Conservation (phyloP, 1,140 invertebrate genomes). For the Eciton burchellii region DNA sequence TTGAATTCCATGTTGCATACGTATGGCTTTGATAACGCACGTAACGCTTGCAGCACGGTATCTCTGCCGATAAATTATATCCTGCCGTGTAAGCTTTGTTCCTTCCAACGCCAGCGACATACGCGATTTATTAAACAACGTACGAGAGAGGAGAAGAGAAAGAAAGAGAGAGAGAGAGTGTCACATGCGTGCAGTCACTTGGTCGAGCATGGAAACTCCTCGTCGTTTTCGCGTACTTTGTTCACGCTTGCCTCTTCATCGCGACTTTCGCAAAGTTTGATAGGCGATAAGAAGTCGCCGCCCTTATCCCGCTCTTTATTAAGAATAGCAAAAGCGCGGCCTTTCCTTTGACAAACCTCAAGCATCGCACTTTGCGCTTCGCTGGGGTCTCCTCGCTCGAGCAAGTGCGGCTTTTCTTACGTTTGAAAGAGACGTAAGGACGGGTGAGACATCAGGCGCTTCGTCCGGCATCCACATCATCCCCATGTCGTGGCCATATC, state of each 20-base stretch:
- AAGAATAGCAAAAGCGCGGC: conserved; percentile 3
- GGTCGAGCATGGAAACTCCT: conserved; percentile 6
- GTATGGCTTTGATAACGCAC: conserved; percentile 42
- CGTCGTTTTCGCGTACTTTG: not conserved
- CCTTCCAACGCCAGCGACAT: conserved; percentile 4
- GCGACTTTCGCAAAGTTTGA: conserved; percentile 15
- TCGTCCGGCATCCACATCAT: conserved; percentile 18
- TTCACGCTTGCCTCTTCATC: not conserved
- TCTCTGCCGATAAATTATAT: conserved; percentile 46
- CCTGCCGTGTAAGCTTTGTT: conserved; percentile 38
- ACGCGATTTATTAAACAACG: conserved; percentile 27
- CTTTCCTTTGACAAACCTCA: not conserved
- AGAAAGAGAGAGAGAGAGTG: not conserved
- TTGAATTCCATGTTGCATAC: conserved; percentile 41
- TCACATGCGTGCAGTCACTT: conserved; percentile 38
- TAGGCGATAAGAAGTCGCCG: conserved; percentile 14
- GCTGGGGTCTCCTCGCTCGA: not conserved
- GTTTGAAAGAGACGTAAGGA: not conserved
- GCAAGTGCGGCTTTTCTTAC: conserved; percentile 1
- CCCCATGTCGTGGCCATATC: conserved; percentile 31
- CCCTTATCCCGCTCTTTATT: conserved; percentile 36
- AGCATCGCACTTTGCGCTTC: conserved; percentile 24
- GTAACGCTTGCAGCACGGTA: conserved; percentile 25
- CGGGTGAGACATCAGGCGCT: not conserved
- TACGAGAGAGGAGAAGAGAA: not conserved